Evolutionary conservation across 2,113 vertebrate genomes (phyloP), one percentile per base, ranked within the genome.

Genomic region (Seriola dumerili): DNA sequence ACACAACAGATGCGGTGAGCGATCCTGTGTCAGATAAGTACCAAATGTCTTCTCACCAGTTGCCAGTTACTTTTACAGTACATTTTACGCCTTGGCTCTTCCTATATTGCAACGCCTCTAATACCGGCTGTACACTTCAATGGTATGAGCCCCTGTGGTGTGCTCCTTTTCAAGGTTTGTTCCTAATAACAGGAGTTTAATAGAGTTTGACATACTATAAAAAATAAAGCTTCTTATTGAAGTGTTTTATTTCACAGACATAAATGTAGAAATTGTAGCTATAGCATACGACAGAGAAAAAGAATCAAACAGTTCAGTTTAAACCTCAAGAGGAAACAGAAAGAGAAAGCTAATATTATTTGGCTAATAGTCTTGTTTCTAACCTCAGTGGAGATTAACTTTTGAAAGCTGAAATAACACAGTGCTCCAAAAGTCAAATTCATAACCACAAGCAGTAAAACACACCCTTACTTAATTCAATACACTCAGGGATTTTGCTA

Each of bases 1-100:
- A 80, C 81, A 6, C 76, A 79, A 50, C 89, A 91, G 86, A 91
- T 79, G 88, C 78, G 59, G 72, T 34, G 0, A 3, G n/a, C 42
- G 63, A 74, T 81, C 80, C 29, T 19, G 46, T 57, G 84, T 80
- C 80, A 54, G 25, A 54, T 36, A 40, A 70, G 13, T 1, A 73
- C 46, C 71, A 75, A 80, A 77, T 78, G 66, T 77, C 63, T 73
- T 61, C 48, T 59, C 66, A 12, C 46, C 46, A 34, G 62, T 61
- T 64, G 32, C 25, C 65, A 80, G 19, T 54, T 69, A 44, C 32
- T 71, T 83, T 73, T 0, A 76, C 14, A 40, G 59, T 55, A 50
- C 2, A 73, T 72, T 69, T 69, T 21, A 40, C n/a, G 0, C 23
- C 58, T 46, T n/a, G 50, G 65, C 54, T 76, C 71, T 55, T 78